phyloP scores from a whole-genome alignment of 2,797 vertebrate species.

The Threskiornis aethiopicus region DNA sequence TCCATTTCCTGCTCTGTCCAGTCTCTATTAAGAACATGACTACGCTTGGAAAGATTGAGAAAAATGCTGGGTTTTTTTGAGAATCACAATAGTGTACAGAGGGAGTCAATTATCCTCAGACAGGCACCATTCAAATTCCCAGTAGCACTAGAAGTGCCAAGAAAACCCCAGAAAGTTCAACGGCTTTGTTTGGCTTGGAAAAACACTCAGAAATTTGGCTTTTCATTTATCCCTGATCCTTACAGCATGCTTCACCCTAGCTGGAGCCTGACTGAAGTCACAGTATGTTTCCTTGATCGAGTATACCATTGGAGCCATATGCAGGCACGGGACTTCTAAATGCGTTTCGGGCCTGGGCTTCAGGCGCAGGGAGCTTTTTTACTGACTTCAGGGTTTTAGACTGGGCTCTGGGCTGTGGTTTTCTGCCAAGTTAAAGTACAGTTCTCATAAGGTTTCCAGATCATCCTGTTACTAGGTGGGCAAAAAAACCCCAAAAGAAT shows the following conservation, averaged over 20 bases:
- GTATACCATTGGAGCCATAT: background rate
- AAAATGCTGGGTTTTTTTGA: constrained; percentile 28
- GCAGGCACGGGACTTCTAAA: background rate
- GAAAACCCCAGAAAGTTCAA: constrained; percentile 49
- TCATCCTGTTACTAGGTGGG: constrained; percentile 19
- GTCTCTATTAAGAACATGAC: background rate
- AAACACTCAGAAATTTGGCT: constrained; percentile 18
- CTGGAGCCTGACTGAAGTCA: constrained; percentile 12
- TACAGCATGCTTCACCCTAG: background rate
- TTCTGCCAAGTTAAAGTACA: background rate
- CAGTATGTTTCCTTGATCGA: background rate
- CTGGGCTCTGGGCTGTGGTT: background rate
- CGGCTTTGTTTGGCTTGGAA: constrained; percentile 25
- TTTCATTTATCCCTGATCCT: background rate
- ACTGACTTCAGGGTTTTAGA: background rate
- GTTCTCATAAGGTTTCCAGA: constrained; percentile 1
- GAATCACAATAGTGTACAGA: constrained; percentile 38
- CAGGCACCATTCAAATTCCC: constrained; percentile 50
- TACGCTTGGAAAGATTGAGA: constrained; percentile 48
- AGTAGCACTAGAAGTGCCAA: constrained; percentile 36
- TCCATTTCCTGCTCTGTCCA: background rate
- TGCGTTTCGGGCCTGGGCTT: background rate
- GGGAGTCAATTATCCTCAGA: constrained; percentile 3
- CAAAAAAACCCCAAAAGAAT: background rate
- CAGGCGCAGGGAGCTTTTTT: background rate